Percentiles rank a stretch among this genome's conserved stretches.
Evolutionary conservation across 2,113 vertebrate genomes (phyloP).

Genomic region (Albula goreensis): DNA sequence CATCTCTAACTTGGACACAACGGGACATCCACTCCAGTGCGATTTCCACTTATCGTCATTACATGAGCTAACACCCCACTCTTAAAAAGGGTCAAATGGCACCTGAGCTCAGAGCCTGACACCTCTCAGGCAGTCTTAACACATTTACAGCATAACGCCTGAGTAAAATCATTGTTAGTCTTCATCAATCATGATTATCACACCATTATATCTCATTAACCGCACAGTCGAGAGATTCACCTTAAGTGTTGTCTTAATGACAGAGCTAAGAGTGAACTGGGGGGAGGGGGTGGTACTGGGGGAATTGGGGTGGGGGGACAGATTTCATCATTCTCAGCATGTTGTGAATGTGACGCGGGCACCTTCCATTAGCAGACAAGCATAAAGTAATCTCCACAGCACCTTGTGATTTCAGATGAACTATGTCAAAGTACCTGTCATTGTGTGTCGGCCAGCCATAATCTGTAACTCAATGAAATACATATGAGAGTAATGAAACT

Average conservation of each 20-base stretch:
- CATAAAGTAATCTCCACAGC: background rate
- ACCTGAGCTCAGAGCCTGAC: background rate
- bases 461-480: background rate
- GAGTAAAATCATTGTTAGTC: background rate
- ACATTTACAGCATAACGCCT: background rate
- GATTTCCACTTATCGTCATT: background rate
- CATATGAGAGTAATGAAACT: background rate
- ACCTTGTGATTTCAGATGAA: background rate
- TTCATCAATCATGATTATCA: constrained; percentile 6
- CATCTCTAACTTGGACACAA: background rate
- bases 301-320: background rate
- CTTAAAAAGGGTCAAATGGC: background rate
- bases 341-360: background rate
- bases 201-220: background rate
- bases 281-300: background rate
- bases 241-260: constrained; percentile 11
- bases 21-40: background rate
- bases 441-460: background rate
- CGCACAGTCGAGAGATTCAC: background rate
- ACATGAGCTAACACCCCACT: background rate
- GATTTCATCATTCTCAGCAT: constrained; percentile 4
- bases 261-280: background rate
- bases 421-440: background rate
- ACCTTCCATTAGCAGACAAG: background rate
- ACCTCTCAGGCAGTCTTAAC: background rate